Conservation (phyloP, 1,140 invertebrate species). For the Sycophaga agraensis region DNA sequence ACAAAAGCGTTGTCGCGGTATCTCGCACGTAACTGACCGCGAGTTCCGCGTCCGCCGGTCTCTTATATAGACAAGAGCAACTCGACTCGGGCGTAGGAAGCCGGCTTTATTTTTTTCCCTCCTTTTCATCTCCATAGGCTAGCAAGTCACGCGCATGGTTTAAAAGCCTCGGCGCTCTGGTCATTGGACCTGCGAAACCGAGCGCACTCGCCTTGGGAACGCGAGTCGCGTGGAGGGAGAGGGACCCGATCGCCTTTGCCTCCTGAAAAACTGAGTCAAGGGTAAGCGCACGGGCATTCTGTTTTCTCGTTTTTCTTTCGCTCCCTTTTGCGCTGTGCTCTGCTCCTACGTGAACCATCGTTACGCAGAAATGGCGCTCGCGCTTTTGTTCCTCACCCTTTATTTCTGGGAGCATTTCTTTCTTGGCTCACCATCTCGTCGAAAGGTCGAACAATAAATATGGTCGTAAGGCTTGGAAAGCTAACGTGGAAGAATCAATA, state of each 20-base stretch:
- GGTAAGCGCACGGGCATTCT: conserved; percentile 4
- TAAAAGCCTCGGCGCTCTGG: neutral
- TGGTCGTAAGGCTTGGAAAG: too few species aligned
- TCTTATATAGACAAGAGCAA: conserved; percentile 23
- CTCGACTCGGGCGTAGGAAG: conserved; percentile 11
- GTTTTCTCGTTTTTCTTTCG: neutral
- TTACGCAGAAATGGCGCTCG: too few species aligned
- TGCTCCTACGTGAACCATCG: conserved; percentile 2
- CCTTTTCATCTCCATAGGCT: neutral
- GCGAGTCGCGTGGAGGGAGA: conserved; percentile 8
- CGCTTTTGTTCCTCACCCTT: neutral
- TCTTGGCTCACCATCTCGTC: too few species aligned
- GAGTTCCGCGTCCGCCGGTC: conserved; percentile 23
- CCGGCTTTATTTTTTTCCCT: conserved; percentile 9
- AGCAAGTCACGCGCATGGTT: neutral
- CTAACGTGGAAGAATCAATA: too few species aligned
- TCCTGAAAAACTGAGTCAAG: conserved; percentile 23
- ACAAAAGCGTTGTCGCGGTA: conserved; percentile 2
- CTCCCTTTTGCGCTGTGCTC: neutral
- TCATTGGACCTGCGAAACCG: conserved; percentile 14
- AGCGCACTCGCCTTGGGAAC: neutral
- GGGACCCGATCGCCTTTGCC: conserved; percentile 9
- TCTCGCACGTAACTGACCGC: conserved; percentile 14
- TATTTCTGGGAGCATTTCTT: too few species aligned
- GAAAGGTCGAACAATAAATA: too few species aligned